Base-by-base conservation (phyloP, 2,797 vertebrate species). In the Margarornis squamiger region DNA sequence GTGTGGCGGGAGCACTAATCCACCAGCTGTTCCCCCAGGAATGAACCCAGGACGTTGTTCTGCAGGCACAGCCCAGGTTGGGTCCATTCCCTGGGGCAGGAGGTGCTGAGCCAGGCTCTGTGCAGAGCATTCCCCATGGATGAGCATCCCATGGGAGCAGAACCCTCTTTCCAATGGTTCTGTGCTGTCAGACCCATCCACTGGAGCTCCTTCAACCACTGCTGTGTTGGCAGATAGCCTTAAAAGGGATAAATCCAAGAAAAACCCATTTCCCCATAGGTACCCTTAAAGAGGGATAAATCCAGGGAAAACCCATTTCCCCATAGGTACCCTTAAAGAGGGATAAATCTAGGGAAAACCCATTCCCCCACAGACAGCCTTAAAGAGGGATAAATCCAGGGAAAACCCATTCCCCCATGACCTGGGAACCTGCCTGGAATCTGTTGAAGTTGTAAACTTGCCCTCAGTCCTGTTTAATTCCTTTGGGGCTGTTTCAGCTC, bases 81-180 rank as follows among this genome's bases (percentile, higher is more conserved):
- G 58, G 54, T 32, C 38, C 2, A 0, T 10, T 51, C 66, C n/a
- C 19, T 1, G 0, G 12, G 5, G 36, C 55, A 45, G n/a, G 13
- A 24, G 54, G 12, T 1, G 2, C 4, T 22, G 58, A 46, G 67
- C 75, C 43, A 11, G 26, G 74, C 30, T 46, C n/a, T 1, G 1
- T 23, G 48, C 24, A 12, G 73, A 9, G 11, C 29, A 7, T 48
- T 67, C 59, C 68, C 0, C 0, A 7, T 3, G n/a, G 46, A 52
- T 27, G 48, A 30, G 39, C 48, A 30, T 39, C 63, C 26, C 61
- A 7, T 9, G 7, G 61, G 52, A 75, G 30, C 7, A 0, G 20
- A 14, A 20, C 18, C 30, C 38, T n/a, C 24, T 7, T 24, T 5
- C 59, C 13, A 1, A 6, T 0, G 8, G 15, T 13, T 13, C 2